Conservation (phyloP, 2,113 vertebrate genomes). For the Mus musculus region DNA sequence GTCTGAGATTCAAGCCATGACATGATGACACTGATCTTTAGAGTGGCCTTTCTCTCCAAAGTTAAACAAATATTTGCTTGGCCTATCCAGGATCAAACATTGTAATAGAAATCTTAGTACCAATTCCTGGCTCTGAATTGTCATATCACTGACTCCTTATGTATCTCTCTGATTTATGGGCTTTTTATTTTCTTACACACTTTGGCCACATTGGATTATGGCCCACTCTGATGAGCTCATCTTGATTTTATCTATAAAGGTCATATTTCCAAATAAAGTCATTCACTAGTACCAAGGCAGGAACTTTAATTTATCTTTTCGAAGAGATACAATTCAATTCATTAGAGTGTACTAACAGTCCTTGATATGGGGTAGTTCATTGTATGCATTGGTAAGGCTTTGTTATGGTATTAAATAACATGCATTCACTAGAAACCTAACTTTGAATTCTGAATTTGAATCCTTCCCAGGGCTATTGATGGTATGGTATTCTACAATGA, state of each 20-base stretch:
- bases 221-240: not conserved
- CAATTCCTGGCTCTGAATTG: not conserved
- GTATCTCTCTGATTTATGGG: not conserved
- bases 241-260: not conserved
- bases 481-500: not conserved
- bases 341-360: not conserved
- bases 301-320: not conserved
- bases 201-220: not conserved
- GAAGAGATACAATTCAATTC: not conserved
- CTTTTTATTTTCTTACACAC: not conserved
- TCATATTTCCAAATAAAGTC: not conserved
- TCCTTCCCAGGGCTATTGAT: not conserved
- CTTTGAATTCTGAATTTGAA: not conserved
- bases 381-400: not conserved
- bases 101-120: not conserved
- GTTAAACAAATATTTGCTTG: not conserved
- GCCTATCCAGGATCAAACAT: not conserved
- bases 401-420: not conserved
- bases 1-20: not conserved
- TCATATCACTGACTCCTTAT: fast-evolving
- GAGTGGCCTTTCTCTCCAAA: not conserved
- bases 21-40: not conserved
- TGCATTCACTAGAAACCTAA: not conserved
- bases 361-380: not conserved
- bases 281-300: not conserved